Percentiles rank a stretch among this genome's conserved stretches.
Conservation (phyloP, 2,113 vertebrate species). For the Podarcis muralis region DNA sequence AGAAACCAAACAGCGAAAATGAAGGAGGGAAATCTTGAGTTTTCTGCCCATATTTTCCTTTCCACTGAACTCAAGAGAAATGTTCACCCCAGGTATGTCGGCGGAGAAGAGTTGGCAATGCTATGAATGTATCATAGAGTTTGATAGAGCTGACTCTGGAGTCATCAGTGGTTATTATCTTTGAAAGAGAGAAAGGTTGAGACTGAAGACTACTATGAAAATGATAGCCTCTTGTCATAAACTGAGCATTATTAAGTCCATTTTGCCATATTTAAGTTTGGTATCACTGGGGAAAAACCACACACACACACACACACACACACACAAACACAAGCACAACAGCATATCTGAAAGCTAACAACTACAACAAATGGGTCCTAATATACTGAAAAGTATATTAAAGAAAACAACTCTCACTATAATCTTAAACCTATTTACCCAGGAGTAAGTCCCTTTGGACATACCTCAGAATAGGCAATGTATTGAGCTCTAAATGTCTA, state of each 20-base stretch:
- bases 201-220: neutral
- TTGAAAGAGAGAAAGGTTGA: neutral
- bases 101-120: too few relatives aligned
- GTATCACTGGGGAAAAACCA: too few relatives aligned
- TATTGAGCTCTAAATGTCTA: too few relatives aligned
- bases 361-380: neutral
- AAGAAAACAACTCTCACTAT: too few relatives aligned
- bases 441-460: too few relatives aligned
- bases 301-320: too few relatives aligned
- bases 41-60: conserved; percentile 45
- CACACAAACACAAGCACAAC: too few relatives aligned
- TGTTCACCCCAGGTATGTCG: neutral
- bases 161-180: neutral
- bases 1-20: conserved; percentile 72
- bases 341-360: neutral
- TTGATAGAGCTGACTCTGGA: neutral
- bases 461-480: too few relatives aligned
- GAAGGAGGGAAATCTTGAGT: conserved; percentile 49
- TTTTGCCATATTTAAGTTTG: neutral
- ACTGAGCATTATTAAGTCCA: neutral
- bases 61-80: conserved; percentile 2
- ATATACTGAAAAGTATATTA: too few relatives aligned
- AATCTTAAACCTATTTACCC: too few relatives aligned
- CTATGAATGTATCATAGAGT: neutral
- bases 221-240: too few relatives aligned